A percentile compares a stretch with the other conserved stretches of the same genome.
Conservation (phyloP, 2,888 invertebrate species). For the Agapetus fuscipes region DNA sequence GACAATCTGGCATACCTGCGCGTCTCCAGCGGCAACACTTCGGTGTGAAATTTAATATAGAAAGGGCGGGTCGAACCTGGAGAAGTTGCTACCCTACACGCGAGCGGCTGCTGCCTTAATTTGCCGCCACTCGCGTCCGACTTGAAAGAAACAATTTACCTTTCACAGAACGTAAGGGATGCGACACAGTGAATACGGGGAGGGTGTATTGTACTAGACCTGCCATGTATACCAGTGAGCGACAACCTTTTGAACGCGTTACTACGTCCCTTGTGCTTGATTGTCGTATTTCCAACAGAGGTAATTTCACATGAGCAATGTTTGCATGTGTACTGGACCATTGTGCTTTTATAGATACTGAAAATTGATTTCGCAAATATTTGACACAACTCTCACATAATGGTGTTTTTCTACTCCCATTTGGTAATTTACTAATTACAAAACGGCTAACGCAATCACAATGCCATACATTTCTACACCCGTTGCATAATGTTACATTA, state of each 20-base stretch:
- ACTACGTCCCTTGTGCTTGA: neutral
- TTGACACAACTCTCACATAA: too few relatives aligned
- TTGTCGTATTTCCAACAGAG: too few relatives aligned
- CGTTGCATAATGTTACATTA: too few relatives aligned
- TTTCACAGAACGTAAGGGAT: conserved; percentile 1
- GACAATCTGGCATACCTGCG: neutral
- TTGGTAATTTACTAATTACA: too few relatives aligned
- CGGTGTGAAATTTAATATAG: neutral
- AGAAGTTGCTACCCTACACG: conserved; percentile 6
- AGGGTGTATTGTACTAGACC: neutral
- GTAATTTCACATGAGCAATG: too few relatives aligned
- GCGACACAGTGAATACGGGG: conserved; percentile 2
- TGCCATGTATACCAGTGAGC: neutral
- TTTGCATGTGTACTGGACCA: too few relatives aligned
- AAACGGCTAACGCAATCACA: too few relatives aligned
- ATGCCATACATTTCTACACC: too few relatives aligned
- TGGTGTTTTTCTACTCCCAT: too few relatives aligned
- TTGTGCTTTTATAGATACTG: too few relatives aligned
- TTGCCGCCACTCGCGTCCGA: conserved; percentile 11
- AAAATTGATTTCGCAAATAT: too few relatives aligned
- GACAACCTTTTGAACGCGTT: neutral
- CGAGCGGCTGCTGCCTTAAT: conserved; percentile 15
- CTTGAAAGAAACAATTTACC: conserved; percentile 11
- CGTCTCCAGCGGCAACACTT: neutral
- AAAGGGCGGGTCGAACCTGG: conserved; percentile 3